Percentiles rank a stretch among this genome's conserved stretches.
Evolutionary conservation across 1,140 invertebrate species (phyloP).

Genomic region (Microplitis mediator): DNA sequence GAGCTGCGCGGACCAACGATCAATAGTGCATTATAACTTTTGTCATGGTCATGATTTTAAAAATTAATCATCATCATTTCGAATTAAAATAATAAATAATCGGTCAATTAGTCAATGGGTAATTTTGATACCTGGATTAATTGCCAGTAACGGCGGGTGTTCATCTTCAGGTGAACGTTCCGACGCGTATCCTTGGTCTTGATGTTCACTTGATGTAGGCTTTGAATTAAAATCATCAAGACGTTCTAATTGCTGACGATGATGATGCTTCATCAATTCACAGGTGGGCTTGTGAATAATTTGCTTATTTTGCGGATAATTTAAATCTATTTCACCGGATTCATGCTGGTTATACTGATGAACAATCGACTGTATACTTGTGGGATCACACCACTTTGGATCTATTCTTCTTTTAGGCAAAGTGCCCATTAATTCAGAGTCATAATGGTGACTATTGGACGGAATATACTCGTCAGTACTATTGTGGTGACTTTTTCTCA

Average conservation of each 20-base stretch:
- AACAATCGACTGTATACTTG: constrained; percentile 42
- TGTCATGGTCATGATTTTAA: neutral
- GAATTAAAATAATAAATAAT: constrained; percentile 6
- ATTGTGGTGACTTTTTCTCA: constrained; percentile 40
- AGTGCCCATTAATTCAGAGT: constrained; percentile 48
- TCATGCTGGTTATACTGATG: constrained; percentile 37
- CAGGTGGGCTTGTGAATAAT: constrained; percentile 53
- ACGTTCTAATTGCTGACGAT: constrained; percentile 27
- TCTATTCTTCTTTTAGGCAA: constrained; percentile 44
- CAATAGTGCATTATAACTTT: constrained; percentile 58
- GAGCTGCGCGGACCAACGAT: constrained; percentile 39
- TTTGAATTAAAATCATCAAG: constrained; percentile 48
- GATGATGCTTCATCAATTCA: constrained; percentile 50
- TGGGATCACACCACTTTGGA: constrained; percentile 25
- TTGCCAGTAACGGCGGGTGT: constrained; percentile 69
- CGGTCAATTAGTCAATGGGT: neutral
- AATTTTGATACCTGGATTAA: constrained; percentile 47
- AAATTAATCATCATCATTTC: neutral
- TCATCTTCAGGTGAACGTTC: constrained; percentile 80
- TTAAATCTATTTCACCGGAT: constrained; percentile 35
- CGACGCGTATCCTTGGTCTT: constrained; percentile 78
- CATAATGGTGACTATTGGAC: constrained; percentile 44
- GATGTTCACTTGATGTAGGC: constrained; percentile 60
- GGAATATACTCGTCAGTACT: constrained; percentile 32
- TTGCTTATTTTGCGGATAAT: constrained; percentile 40